phyloP scores from a whole-genome alignment of 2,888 invertebrate genomes.

The Cecidostiba fungosa region DNA sequence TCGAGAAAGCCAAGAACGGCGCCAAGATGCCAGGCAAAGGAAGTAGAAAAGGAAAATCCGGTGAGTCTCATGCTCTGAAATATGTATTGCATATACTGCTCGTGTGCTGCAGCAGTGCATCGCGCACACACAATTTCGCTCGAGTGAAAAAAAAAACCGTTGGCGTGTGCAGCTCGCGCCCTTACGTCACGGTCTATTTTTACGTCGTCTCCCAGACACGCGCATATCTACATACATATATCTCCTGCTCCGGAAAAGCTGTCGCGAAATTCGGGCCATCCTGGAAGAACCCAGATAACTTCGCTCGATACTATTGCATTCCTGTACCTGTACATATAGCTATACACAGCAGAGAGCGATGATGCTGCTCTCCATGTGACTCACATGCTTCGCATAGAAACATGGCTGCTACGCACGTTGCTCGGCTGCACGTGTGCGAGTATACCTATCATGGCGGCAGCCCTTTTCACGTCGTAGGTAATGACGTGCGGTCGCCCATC shows the following conservation, averaged over 20 bases:
- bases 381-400: constrained; percentile 39
- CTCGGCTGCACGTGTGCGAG: neutral
- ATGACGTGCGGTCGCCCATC: neutral
- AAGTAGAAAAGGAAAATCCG: constrained; percentile 88
- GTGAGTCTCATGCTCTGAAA: constrained; percentile 80
- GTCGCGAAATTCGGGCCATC: neutral
- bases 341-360: neutral
- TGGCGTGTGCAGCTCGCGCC: neutral
- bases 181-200: constrained; percentile 57
- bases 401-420: constrained; percentile 18
- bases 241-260: neutral
- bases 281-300: neutral
- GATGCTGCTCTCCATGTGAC: constrained; percentile 52
- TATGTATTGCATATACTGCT: neutral
- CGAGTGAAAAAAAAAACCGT: neutral
- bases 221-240: neutral
- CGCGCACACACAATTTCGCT: neutral
- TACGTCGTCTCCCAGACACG: neutral
- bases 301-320: constrained; percentile 14
- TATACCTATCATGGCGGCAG: neutral
- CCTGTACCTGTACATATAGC: too few relatives aligned
- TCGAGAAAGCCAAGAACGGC: constrained; percentile 67
- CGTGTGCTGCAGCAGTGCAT: too few relatives aligned
- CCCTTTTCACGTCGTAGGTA: neutral
- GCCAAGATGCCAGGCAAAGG: constrained; percentile 88